phyloP scores from a whole-genome alignment of 1,140 invertebrate species.

The Aphis craccivora region DNA sequence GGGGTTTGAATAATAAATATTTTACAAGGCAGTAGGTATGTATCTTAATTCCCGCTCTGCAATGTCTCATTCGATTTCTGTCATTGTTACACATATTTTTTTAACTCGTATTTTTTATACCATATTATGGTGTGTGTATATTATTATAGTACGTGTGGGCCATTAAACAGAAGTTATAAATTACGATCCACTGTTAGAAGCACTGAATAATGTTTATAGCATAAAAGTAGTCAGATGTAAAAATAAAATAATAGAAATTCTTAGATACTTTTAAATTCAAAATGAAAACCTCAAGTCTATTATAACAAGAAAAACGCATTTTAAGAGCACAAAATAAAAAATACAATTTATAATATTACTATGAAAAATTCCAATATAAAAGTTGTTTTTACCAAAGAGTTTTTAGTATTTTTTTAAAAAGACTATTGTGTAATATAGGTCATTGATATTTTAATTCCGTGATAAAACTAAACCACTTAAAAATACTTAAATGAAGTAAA shows the following conservation, averaged over 20 bases:
- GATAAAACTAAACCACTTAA: background rate
- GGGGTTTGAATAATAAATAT: background rate
- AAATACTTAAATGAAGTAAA: background rate
- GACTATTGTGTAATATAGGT: background rate
- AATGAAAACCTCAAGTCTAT: background rate
- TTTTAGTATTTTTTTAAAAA: background rate
- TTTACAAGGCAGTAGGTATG: background rate
- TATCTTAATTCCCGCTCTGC: background rate
- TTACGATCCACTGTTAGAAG: background rate
- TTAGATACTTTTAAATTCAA: background rate
- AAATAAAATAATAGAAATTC: background rate
- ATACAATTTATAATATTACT: background rate
- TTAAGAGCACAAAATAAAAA: background rate
- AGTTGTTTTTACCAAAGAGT: background rate
- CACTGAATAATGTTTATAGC: background rate
- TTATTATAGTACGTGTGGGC: background rate
- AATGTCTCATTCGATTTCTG: background rate
- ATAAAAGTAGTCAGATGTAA: background rate
- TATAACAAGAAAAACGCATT: background rate
- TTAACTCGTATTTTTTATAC: background rate
- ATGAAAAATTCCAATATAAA: background rate
- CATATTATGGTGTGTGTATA: background rate
- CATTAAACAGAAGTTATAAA: constrained; percentile 1
- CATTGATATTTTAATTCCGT: background rate
- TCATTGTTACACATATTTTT: background rate